Percentiles rank a stretch among this genome's conserved stretches.
phyloP scores from a whole-genome alignment of 2,888 invertebrate species.

The Lepidonotus clava region DNA sequence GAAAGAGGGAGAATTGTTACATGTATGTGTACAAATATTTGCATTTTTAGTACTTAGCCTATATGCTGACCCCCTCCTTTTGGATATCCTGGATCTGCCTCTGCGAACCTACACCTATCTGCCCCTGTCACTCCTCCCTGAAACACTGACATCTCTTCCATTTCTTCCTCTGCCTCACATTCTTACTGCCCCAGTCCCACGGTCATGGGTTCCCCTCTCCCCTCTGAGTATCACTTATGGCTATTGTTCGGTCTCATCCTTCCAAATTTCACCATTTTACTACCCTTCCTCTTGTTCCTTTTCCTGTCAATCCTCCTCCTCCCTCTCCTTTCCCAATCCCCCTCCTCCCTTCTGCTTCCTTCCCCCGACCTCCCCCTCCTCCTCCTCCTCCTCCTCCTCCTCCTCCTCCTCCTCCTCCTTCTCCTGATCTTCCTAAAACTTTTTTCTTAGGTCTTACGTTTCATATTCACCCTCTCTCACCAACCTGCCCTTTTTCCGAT shows the following conservation, averaged over 20 bases:
- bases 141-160: neutral
- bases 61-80: too few species aligned
- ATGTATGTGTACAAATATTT: too few species aligned
- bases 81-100: too few species aligned
- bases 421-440: neutral
- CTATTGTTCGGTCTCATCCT: neutral
- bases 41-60: too few species aligned
- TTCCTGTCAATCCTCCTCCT: neutral
- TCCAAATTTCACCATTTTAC: neutral
- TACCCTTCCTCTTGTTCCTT: neutral
- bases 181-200: neutral
- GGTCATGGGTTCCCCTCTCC: too few species aligned
- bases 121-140: neutral
- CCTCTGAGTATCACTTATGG: too few species aligned
- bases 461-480: neutral
- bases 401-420: neutral
- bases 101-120: too few species aligned
- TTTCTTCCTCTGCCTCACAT: neutral
- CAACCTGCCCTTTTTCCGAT: neutral
- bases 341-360: neutral
- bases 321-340: neutral
- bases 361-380: neutral
- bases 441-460: neutral
- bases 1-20: too few species aligned
- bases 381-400: neutral